Evolutionary conservation across 2,113 vertebrate species (phyloP).

Genomic region (Corythornis madagascariensis): DNA sequence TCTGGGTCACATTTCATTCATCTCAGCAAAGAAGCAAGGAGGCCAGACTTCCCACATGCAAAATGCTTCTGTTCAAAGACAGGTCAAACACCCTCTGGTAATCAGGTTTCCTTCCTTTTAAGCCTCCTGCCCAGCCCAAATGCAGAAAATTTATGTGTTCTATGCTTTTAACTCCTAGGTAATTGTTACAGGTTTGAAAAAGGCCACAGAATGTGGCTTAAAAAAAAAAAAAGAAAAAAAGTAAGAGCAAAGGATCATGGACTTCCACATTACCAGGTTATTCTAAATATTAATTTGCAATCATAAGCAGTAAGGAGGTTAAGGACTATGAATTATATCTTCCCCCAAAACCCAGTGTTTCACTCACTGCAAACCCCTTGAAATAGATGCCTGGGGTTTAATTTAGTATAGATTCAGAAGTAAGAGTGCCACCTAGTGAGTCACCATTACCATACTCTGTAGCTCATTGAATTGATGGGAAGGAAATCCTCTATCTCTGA

Average conservation of each 20-base stretch:
- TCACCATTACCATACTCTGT: not conserved
- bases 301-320: not conserved
- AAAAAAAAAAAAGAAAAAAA: not conserved
- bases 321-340: slow-evolving; percentile 1
- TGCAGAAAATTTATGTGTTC: not conserved
- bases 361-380: not conserved
- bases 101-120: not conserved
- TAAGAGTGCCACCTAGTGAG: slow-evolving; percentile 66
- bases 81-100: not conserved
- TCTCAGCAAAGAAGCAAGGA: not conserved
- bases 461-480: not conserved
- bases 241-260: not conserved
- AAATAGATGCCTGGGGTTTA: not conserved
- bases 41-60: not conserved
- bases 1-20: not conserved
- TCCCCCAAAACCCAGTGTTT: not conserved
- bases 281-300: slow-evolving; percentile 27
- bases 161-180: not conserved
- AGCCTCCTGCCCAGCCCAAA: not conserved
- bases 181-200: not conserved
- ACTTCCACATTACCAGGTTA: not conserved
- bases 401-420: slow-evolving; percentile 38
- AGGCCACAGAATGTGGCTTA: not conserved
- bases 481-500: not conserved
- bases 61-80: not conserved